A percentile compares a stretch with the other conserved stretches of the same genome.
These are phyloP conservation scores for Pristionchus entomophagus DNA, from an alignment of 2,888 invertebrate genomes.

Conservation along the genomic window DNA sequence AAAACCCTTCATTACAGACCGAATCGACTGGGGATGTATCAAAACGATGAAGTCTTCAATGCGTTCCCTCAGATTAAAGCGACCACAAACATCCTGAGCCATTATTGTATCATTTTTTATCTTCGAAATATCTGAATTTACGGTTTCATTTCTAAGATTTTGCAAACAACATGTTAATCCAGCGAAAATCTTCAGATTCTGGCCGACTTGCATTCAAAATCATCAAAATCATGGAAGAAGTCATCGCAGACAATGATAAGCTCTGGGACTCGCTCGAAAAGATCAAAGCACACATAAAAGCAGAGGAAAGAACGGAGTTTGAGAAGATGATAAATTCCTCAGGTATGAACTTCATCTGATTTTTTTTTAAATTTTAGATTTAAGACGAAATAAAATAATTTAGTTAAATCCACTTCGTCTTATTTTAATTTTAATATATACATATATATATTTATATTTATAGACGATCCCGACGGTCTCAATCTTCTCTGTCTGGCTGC, in stretches of 20 bases:
- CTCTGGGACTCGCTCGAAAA: too few relatives aligned
- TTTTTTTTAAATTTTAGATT: too few relatives aligned
- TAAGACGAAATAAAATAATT: neutral
- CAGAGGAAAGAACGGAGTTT: neutral
- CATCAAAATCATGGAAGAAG: neutral
- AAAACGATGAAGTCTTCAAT: neutral
- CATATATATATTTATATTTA: neutral
- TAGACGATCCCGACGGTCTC: neutral
- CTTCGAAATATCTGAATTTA: neutral
- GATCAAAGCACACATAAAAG: neutral
- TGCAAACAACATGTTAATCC: neutral
- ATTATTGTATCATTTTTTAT: neutral
- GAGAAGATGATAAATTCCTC: neutral
- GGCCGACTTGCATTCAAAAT: neutral
- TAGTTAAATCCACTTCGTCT: neutral
- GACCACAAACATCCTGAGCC: neutral
- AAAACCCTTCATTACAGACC: neutral
- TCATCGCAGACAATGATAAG: neutral
- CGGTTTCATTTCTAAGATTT: neutral
- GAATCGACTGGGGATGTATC: neutral
- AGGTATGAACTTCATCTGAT: neutral
- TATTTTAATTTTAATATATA: neutral
- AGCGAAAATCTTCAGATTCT: neutral
- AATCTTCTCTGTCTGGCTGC: neutral
- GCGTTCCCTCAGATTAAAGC: neutral